These are phyloP conservation scores for Thamnophis sirtalis DNA, from an alignment of 2,113 vertebrate genomes.

Conservation along the genomic window DNA sequence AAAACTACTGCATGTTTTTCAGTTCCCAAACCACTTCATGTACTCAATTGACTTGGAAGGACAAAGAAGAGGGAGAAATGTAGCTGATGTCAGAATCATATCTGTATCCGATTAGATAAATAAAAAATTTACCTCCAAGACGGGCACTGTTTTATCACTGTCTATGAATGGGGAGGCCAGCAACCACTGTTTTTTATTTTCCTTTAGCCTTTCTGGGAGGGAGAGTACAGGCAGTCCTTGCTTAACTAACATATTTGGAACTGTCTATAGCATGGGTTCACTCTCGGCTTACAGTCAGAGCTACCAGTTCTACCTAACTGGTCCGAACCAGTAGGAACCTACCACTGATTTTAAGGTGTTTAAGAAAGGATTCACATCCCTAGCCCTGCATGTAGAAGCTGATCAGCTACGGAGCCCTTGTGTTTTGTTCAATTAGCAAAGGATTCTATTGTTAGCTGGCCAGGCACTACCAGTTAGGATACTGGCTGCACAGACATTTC, in stretches of 20 bases:
- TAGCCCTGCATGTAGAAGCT: neutral
- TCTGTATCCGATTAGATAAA: neutral
- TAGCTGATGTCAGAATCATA: neutral
- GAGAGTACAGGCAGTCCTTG: neutral
- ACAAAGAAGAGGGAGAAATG: neutral
- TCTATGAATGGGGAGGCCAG: neutral
- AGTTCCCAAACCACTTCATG: neutral
- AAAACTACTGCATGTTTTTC: neutral
- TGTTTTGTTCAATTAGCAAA: neutral
- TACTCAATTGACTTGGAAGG: neutral
- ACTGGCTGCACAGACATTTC: neutral
- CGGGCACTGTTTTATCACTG: neutral
- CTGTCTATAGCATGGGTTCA: no score
- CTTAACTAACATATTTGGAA: neutral
- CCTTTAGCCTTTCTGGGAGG: neutral
- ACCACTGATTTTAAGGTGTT: neutral
- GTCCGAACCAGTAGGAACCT: no score
- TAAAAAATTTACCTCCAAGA: neutral
- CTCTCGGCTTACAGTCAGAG: no score
- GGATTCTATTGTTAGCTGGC: neutral
- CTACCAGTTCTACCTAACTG: no score
- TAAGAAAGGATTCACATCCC: neutral
- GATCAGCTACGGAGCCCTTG: neutral
- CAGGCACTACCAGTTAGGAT: neutral
- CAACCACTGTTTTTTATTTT: neutral